These are phyloP conservation scores for Tanytarsus gracilentus DNA, from an alignment of 2,888 invertebrate species.

Conservation along the genomic window DNA sequence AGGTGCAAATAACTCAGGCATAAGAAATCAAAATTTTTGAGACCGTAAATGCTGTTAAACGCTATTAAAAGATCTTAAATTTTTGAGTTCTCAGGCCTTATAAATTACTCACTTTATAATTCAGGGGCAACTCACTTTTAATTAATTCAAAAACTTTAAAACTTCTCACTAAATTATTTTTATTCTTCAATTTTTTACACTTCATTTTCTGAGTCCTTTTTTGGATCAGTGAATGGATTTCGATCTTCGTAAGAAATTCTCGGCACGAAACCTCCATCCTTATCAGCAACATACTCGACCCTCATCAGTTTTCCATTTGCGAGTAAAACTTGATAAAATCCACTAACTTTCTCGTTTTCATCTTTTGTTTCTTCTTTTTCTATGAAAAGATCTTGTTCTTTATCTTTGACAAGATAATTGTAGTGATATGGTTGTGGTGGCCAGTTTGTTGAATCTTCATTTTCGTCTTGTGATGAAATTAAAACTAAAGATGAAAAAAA, in stretches of 20 bases:
- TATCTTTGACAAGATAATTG: constrained; percentile 64
- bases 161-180: too few relatives aligned
- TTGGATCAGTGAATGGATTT: not conserved
- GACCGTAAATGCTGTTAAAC: too few relatives aligned
- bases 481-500: too few relatives aligned
- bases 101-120: too few relatives aligned
- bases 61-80: too few relatives aligned
- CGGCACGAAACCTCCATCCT: constrained; percentile 62
- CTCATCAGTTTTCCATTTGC: constrained; percentile 66
- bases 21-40: too few relatives aligned
- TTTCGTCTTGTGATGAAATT: too few relatives aligned
- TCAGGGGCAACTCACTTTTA: too few relatives aligned
- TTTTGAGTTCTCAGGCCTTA: too few relatives aligned
- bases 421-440: constrained; percentile 49
- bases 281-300: constrained; percentile 61
- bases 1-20: too few relatives aligned
- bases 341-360: constrained; percentile 53
- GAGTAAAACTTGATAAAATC: constrained; percentile 57
- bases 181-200: too few relatives aligned
- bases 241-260: constrained; percentile 54
- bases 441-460: not conserved
- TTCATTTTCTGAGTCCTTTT: not conserved
- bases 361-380: constrained; percentile 61
- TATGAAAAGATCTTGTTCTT: constrained; percentile 56
- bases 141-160: too few relatives aligned